Evolutionary conservation across 2,888 invertebrate species (phyloP), one percentile per base, ranked within the genome.

Genomic region (Vesta saturnalis): DNA sequence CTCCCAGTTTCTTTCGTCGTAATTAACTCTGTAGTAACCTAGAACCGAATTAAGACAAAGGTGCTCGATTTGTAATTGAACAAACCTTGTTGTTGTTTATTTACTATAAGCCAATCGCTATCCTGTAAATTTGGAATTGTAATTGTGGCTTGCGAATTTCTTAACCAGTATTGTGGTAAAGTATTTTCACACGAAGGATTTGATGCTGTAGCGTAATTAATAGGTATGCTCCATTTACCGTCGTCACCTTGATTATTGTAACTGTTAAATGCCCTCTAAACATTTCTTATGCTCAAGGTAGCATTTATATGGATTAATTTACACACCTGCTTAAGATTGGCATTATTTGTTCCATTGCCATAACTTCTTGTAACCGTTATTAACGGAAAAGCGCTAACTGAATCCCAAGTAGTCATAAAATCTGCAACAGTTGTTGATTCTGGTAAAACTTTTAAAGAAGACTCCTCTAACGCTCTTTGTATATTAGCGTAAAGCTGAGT

Each of bases 1-100:
- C 46, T 87, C 83, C 94, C 94, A 94, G 83, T 94, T 94, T 59
- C 86, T 85, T 1, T 83, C 78, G 79, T 94, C 94, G 81, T 94
- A 94, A 83, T 92, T 93, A 54, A 94, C 90, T 69, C 92, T 89
- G 83, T 91, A 93, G 0, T 90, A 85, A 0, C 89, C 90, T n/a
- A n/a, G n/a, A n/a, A n/a, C n/a, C n/a, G n/a, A n/a, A n/a, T n/a
- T n/a, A n/a, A n/a, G n/a, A n/a, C n/a, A n/a, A n/a, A n/a, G n/a
- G n/a, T n/a, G n/a, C n/a, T n/a, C n/a, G n/a, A n/a, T n/a, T n/a
- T n/a, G n/a, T n/a, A n/a, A n/a, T n/a, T n/a, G 23, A 39, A 64
- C 60, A 74, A 78, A 88, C 89, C 88, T 67, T 88, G 87, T 80
- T 89, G 87, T 70, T 86, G 83, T 67, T 88, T 81, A 75, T 90